Base-by-base conservation (phyloP, 2,797 vertebrate genomes). In the Tiaroga cobitis region DNA sequence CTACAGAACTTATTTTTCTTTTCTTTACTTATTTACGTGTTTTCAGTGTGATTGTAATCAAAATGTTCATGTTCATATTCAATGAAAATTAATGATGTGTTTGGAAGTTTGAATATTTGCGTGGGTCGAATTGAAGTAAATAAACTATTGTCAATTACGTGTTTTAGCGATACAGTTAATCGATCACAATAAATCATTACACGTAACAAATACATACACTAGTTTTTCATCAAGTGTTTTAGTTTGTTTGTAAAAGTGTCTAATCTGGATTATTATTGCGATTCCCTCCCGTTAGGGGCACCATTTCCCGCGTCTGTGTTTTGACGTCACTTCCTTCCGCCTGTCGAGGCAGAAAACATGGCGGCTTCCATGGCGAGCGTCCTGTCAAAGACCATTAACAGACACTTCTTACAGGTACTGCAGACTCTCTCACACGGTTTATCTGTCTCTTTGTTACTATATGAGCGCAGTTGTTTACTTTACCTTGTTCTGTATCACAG, bases 351-450 rank as follows among this genome's bases (percentile, higher is more conserved):
- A 56, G 72, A 3, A 54, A 77, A 84, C 46, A 89, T 96, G 95
- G 94, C 95, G 7, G 91, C 94, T 18, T 79, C 91, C 91, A 46
- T 93, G 72, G 29, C 59, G n/a, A 81, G 2, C 3, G 88, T 91
- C 37, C 37, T 94, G 49, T 81, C 91, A 87, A 94, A 93, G 90
- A 90, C 92, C 88, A 34, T 91, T 1, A 82, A 67, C 4, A 75
- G 87, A 65, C 41, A 90, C 68, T 85, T 91, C 26, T 51, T 81
- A 68, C 80, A 88, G 94, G 95, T 95, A 93, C 1, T 70, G 24
- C 5, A 34, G 34, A 24, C 8, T n/a, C 39, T 3, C 59, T 63
- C 0, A n/a, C 16, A 13, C 16, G 8, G 16, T 1, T 24, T 8
- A 3, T 24, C 8, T 3, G 4, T 24, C 16, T 74, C 8, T 24